A percentile compares a stretch with the other conserved stretches of the same genome.
Evolutionary conservation across 2,888 invertebrate genomes (phyloP).

Genomic region (Parthenolecanium corni): DNA sequence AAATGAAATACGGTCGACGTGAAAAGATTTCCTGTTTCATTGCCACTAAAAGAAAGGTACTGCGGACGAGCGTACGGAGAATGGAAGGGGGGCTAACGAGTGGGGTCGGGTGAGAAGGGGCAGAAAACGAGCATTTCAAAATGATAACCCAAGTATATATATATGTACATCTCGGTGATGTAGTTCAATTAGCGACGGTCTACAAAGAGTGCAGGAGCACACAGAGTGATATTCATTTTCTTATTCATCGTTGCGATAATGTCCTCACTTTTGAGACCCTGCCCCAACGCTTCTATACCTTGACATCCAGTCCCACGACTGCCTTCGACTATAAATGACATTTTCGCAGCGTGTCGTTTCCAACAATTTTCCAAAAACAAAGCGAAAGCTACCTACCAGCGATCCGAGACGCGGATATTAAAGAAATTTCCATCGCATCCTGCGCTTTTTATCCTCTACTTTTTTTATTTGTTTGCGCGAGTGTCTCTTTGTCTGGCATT

Average conservation of each 20-base stretch:
- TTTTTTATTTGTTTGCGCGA: too few species aligned
- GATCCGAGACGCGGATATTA: conserved; percentile 9
- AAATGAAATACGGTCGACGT: conserved; percentile 8
- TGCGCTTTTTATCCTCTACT: neutral
- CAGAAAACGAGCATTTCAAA: too few species aligned
- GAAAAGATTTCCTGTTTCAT: conserved; percentile 23
- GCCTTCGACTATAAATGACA: neutral
- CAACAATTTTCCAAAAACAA: conserved; percentile 15
- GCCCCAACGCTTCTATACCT: too few species aligned
- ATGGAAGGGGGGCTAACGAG: too few species aligned
- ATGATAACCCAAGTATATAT: too few species aligned
- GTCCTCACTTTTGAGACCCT: neutral
- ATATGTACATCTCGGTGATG: neutral
- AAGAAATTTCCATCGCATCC: conserved; percentile 9
- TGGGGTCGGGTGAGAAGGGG: too few species aligned
- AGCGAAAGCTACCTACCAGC: neutral
- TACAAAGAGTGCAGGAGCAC: neutral
- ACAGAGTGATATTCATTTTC: neutral
- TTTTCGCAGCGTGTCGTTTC: conserved; percentile 17
- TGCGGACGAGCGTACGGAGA: too few species aligned
- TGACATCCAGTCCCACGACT: conserved; percentile 1
- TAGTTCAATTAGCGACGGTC: neutral
- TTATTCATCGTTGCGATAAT: neutral
- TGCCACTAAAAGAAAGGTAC: neutral
- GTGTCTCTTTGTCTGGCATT: too few species aligned